A percentile compares a stretch with the other conserved stretches of the same genome.
These are phyloP conservation scores for Cyclophora albipunctata DNA, from an alignment of 2,888 invertebrate species.

Conservation along the genomic window DNA sequence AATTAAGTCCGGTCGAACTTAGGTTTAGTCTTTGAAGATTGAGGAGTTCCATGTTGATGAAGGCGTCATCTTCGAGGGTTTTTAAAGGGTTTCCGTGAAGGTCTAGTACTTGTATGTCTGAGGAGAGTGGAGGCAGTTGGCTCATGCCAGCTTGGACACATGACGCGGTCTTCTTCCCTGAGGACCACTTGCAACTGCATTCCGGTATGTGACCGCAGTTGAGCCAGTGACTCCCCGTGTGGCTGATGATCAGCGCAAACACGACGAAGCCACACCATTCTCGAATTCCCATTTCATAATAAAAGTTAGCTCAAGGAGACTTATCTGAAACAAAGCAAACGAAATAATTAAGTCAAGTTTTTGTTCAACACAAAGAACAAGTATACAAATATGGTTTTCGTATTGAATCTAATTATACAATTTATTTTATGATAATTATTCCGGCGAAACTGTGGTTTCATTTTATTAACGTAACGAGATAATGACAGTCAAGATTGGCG, in stretches of 20 bases:
- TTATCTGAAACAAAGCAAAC: constrained; percentile 49
- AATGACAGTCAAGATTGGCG: no score
- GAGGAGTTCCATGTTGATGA: constrained; percentile 84
- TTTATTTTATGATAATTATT: no score
- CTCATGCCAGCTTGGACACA: constrained; percentile 86
- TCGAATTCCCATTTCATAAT: constrained; percentile 62
- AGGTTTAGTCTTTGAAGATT: constrained; percentile 90
- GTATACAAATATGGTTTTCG: no score
- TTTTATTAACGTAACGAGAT: no score
- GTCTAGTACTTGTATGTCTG: constrained; percentile 81
- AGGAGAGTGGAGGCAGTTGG: constrained; percentile 77
- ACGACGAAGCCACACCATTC: constrained; percentile 47
- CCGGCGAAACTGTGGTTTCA: no score
- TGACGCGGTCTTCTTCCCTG: constrained; percentile 91
- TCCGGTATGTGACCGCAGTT: constrained; percentile 83
- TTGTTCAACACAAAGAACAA: no score
- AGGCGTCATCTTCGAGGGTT: constrained; percentile 82
- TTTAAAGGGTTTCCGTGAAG: constrained; percentile 86
- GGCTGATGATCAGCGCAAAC: constrained; percentile 39
- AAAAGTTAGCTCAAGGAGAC: constrained; percentile 20
- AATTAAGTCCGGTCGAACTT: constrained; percentile 81
- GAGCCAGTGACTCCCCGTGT: constrained; percentile 82
- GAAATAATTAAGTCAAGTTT: no score
- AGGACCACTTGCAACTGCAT: constrained; percentile 94
- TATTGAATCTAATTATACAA: no score